Base-by-base conservation (phyloP, 1,140 invertebrate genomes). In the Drosophila mauritiana region DNA sequence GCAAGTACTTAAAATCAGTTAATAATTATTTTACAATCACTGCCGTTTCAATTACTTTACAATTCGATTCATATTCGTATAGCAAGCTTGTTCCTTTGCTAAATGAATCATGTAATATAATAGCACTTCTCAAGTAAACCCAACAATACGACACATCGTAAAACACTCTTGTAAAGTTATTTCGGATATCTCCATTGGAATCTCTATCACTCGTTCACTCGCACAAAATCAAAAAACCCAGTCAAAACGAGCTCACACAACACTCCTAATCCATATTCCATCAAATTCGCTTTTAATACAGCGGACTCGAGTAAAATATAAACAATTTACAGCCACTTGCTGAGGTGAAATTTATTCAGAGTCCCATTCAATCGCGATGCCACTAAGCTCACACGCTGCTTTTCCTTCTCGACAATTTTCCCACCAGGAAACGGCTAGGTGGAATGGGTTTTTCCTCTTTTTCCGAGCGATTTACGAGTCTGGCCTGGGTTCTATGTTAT, bases 291-390 rank as follows among this genome's bases (percentile, higher is more conserved):
- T 72, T 72, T 72, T 72, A 72, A 72, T 72, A 70, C 68, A 72
- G 68, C 65, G 57, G 70, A 48, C 25, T 57, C 37, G 42, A 57
- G 65, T 70, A 72, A 72, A 72, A 70, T 72, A 72, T 72, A 72
- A 72, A 72, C 68, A 72, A 70, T 72, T 72, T 72, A 69, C 65
- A 72, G 67, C 63, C 68, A 70, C 65, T 70, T 70, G 64, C 51
- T 49, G 55, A 70, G 68, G 65, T 70, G 68, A 72, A 72, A 72
- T 72, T 72, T 72, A 72, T 72, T 72, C 68, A 72, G 69, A 72
- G 68, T 70, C 51, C 64, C 53, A 70, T 72, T 72, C 65, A 72
- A 72, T 72, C 68, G 68, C 68, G 68, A 72, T 72, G 65, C 68
- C 68, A 72, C 68, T 72, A 72, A 72, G 68, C 65, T 72, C 65